Evolutionary conservation across 2,797 vertebrate genomes (phyloP).

Genomic region (Percopsis omiscomaycus): DNA sequence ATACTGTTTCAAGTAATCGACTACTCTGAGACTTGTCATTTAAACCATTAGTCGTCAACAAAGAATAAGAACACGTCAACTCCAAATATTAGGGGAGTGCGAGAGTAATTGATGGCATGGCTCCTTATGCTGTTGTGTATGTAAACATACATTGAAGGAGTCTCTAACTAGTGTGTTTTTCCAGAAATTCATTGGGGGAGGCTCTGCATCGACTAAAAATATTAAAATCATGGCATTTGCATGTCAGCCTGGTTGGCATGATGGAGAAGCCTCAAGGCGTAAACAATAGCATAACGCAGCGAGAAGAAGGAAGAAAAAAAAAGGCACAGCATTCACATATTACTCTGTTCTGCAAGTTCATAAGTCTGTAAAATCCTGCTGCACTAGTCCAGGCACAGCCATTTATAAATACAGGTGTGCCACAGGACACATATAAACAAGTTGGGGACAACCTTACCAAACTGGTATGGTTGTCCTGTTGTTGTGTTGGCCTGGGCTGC

Average conservation of each 20-base stretch:
- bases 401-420: not conserved
- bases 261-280: not conserved
- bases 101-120: not conserved
- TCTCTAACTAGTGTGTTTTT: not conserved
- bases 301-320: too few species aligned
- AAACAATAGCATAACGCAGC: too few species aligned
- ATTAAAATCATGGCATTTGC: not conserved
- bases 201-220: not conserved
- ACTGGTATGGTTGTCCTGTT: not conserved
- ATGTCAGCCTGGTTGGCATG: not conserved
- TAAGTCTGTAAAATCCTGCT: not conserved
- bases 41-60: not conserved
- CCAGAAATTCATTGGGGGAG: not conserved
- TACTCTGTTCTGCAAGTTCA: not conserved
- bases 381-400: slow-evolving; percentile 1
- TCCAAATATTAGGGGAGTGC: not conserved
- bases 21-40: not conserved
- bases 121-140: not conserved
- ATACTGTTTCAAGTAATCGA: not conserved
- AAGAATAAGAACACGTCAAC: not conserved
- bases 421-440: not conserved
- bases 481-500: too few species aligned
- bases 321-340: not conserved
- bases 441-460: not conserved
- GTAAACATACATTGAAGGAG: not conserved